Evolutionary conservation across 2,888 invertebrate genomes (phyloP).

Genomic region (Flexamia atlantica): DNA sequence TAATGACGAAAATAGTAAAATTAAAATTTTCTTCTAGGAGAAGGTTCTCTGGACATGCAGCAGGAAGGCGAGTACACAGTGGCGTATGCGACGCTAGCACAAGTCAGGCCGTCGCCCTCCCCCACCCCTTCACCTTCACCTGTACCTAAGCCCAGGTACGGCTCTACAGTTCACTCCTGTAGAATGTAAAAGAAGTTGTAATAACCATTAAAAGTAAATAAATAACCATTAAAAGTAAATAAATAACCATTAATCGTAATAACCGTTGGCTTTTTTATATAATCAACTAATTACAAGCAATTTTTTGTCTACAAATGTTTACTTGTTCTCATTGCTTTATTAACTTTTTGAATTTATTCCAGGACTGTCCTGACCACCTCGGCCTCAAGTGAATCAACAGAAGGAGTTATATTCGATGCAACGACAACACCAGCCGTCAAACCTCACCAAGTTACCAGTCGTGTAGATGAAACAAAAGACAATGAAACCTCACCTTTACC

Average conservation of each 20-base stretch:
- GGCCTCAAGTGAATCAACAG: neutral
- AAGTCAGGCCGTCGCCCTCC: slow-evolving; percentile 13
- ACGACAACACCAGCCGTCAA: neutral
- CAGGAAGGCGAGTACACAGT: slow-evolving; percentile 75
- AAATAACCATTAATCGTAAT: too few relatives aligned
- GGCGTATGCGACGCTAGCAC: slow-evolving; percentile 68
- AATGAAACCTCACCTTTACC: neutral
- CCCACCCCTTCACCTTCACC: slow-evolving; percentile 48
- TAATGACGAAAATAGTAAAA: neutral
- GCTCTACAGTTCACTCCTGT: too few relatives aligned
- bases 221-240: too few relatives aligned
- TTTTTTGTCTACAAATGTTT: too few relatives aligned
- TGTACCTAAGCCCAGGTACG: slow-evolving; percentile 68
- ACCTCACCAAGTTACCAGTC: neutral
- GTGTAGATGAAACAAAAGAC: neutral
- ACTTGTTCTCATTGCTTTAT: too few relatives aligned
- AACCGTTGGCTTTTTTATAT: too few relatives aligned
- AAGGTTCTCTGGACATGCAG: slow-evolving; percentile 70
- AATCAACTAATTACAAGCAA: too few relatives aligned
- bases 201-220: too few relatives aligned
- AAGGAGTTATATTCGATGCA: neutral
- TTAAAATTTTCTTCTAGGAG: slow-evolving; percentile 62
- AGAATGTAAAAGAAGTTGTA: too few relatives aligned
- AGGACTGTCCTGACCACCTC: neutral
- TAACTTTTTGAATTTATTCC: neutral